Evolutionary conservation across 2,797 vertebrate genomes (phyloP).

Genomic region (Cirrhinus mrigala): DNA sequence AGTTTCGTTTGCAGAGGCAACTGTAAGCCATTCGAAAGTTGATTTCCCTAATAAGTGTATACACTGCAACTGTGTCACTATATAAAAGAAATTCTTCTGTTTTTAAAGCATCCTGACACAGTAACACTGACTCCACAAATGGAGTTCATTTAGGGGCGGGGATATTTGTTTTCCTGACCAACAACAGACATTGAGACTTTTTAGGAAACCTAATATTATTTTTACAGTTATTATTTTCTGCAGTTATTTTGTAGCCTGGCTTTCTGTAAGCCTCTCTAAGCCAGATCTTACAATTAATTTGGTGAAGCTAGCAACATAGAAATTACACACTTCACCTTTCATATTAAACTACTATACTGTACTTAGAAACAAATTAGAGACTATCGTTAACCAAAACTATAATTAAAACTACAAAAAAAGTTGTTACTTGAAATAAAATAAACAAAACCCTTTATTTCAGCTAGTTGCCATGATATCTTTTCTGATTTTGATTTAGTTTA

Average conservation of each 20-base stretch:
- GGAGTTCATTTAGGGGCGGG: not conserved
- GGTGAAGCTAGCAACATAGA: not conserved
- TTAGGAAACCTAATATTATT: not conserved
- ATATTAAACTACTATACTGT: not conserved
- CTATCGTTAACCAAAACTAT: not conserved
- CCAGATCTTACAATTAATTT: not conserved
- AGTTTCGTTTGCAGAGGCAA: not conserved
- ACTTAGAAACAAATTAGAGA: not conserved
- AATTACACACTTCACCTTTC: not conserved
- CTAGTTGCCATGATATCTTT: not conserved
- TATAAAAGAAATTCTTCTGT: not conserved
- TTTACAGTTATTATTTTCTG: too few relatives aligned
- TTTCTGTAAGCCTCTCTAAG: not conserved
- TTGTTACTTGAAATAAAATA: not conserved
- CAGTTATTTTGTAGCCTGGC: too few relatives aligned
- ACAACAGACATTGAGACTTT: not conserved
- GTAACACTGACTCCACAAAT: not conserved
- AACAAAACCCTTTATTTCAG: not conserved
- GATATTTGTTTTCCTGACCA: not conserved
- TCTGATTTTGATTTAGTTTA: not conserved
- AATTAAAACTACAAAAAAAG: not conserved
- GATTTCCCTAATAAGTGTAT: not conserved
- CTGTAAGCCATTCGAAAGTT: not conserved
- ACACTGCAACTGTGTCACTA: not conserved
- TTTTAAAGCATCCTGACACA: not conserved